These are phyloP conservation scores for Melanogrammus aeglefinus DNA, from an alignment of 2,797 vertebrate species.

Conservation along the genomic window DNA sequence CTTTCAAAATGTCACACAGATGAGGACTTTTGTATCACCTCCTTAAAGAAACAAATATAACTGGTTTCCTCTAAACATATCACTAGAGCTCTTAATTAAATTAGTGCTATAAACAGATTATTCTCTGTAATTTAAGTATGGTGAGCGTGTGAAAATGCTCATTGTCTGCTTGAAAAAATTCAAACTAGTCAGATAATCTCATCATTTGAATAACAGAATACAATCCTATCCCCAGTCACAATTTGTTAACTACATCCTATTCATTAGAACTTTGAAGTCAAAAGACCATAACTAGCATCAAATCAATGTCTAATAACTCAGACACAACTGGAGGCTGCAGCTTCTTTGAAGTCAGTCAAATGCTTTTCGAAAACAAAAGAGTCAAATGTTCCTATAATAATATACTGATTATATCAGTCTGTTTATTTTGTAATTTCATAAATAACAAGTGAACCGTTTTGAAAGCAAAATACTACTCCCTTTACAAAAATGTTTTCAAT, in stretches of 20 bases:
- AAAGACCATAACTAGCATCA: conserved; percentile 24
- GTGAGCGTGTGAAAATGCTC: conserved; percentile 19
- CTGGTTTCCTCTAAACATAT: background rate
- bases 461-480: conserved; percentile 20
- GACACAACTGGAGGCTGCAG: conserved; percentile 8
- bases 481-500: conserved; percentile 28
- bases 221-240: conserved; percentile 10
- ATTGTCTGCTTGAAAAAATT: conserved; percentile 13
- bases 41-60: background rate
- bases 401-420: background rate
- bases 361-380: conserved; percentile 21
- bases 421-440: background rate
- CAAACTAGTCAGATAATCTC: conserved; percentile 12
- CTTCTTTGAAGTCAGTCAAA: conserved; percentile 29
- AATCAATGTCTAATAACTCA: conserved; percentile 38
- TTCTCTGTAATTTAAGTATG: background rate
- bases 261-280: conserved; percentile 24
- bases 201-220: conserved; percentile 12
- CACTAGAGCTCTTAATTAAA: background rate
- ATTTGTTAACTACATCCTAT: conserved; percentile 26
- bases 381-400: conserved; percentile 20
- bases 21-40: background rate
- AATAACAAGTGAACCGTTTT: background rate
- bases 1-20: too few relatives aligned
- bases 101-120: background rate